These are phyloP conservation scores for Thunnus albacares DNA, from an alignment of 2,797 vertebrate species.

Conservation along the genomic window DNA sequence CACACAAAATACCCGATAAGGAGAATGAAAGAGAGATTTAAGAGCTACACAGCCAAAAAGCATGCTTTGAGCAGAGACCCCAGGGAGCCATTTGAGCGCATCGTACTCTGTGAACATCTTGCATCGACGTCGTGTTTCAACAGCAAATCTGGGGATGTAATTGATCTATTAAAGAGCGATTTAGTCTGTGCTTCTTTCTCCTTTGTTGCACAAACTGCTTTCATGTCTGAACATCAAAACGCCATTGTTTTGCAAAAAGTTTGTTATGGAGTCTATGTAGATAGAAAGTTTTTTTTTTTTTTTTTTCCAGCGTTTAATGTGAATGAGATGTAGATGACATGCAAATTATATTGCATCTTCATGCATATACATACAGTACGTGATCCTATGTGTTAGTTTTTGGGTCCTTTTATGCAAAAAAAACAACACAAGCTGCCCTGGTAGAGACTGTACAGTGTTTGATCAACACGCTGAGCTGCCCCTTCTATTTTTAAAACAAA, in stretches of 20 bases:
- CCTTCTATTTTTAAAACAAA: background rate
- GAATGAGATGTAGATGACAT: background rate
- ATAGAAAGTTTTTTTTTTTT: conserved; percentile 3
- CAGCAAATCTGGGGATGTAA: conserved; percentile 52
- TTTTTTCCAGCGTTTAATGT: background rate
- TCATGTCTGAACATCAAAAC: conserved; percentile 44
- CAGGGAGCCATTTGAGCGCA: conserved; percentile 60
- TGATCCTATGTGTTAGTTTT: background rate
- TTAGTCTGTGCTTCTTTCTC: conserved; percentile 28
- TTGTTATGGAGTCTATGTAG: conserved; percentile 24
- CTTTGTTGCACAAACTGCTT: conserved; percentile 49
- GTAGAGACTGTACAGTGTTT: background rate
- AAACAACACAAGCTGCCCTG: background rate
- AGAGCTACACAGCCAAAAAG: conserved; percentile 41
- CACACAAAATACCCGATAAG: conserved; percentile 62
- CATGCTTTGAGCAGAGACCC: conserved; percentile 57
- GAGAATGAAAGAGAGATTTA: conserved; percentile 66
- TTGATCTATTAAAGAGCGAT: conserved; percentile 65
- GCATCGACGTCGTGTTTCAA: conserved; percentile 36
- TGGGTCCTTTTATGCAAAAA: background rate
- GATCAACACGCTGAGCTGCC: background rate
- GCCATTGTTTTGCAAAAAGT: conserved; percentile 36
- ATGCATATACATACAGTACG: background rate
- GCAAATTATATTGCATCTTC: background rate
- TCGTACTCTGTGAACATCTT: conserved; percentile 55